phyloP scores from a whole-genome alignment of 1,140 invertebrate genomes.

The Goniozus legneri region DNA sequence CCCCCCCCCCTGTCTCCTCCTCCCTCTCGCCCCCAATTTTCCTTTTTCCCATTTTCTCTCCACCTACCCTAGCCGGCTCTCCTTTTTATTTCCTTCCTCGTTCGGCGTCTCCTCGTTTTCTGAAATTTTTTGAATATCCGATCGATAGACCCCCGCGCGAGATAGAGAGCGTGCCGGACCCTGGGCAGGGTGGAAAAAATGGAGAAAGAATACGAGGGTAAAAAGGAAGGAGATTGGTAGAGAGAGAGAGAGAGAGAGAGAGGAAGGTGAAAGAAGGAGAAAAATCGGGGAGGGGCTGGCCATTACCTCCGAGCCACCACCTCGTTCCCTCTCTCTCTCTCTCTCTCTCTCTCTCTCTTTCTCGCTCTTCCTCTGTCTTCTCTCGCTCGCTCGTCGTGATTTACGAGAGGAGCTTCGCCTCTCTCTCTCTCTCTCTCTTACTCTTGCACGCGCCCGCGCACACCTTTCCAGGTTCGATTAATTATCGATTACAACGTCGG shows the following conservation, averaged over 20 bases:
- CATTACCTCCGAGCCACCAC: too few relatives aligned
- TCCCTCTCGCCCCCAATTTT: constrained; percentile 22
- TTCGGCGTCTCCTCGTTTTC: constrained; percentile 33
- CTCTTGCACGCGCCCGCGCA: neutral
- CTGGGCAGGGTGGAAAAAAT: constrained; percentile 15
- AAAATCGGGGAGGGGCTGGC: too few relatives aligned
- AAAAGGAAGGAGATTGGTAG: neutral
- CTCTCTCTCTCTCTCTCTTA: too few relatives aligned
- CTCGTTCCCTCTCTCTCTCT: too few relatives aligned
- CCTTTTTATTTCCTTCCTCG: constrained; percentile 16
- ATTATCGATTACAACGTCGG: too few relatives aligned
- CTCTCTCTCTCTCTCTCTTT: too few relatives aligned
- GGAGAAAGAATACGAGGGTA: constrained; percentile 13
- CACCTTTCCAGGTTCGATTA: neutral
- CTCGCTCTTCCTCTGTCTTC: too few relatives aligned
- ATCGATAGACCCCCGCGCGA: constrained; percentile 46
- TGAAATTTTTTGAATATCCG: constrained; percentile 53
- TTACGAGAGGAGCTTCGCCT: too few relatives aligned
- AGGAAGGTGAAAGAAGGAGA: constrained; percentile 5
- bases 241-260: constrained; percentile 2
- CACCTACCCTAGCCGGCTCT: constrained; percentile 22
- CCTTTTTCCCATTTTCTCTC: constrained; percentile 22
- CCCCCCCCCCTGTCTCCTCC: constrained; percentile 25
- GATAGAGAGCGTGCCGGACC: constrained; percentile 22
- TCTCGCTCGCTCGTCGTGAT: too few relatives aligned